Evolutionary conservation across 2,888 invertebrate genomes (phyloP).

Genomic region (Rutpela maculata): DNA sequence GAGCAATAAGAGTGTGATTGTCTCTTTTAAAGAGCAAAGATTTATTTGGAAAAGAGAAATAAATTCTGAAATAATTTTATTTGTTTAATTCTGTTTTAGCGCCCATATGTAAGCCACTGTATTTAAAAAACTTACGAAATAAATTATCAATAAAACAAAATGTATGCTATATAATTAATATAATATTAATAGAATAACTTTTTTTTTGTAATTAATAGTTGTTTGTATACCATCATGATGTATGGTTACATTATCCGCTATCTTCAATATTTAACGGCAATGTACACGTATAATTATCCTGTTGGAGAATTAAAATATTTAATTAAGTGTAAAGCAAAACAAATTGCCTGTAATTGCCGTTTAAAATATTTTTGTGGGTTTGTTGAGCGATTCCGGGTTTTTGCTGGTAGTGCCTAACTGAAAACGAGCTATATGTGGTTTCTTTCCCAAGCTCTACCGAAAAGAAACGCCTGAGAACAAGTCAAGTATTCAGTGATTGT

Average conservation of each 20-base stretch:
- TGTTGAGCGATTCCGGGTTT: constrained; percentile 59
- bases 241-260: not conserved
- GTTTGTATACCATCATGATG: not conserved
- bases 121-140: not conserved
- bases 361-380: constrained; percentile 59
- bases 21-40: too few species aligned
- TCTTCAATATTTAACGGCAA: constrained; percentile 20
- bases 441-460: constrained; percentile 59
- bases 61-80: too few species aligned
- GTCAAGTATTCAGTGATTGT: constrained; percentile 70
- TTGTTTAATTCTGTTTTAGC: too few species aligned
- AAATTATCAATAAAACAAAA: not conserved
- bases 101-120: too few species aligned
- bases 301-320: constrained; percentile 62
- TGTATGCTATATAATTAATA: not conserved
- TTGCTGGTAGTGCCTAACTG: constrained; percentile 53
- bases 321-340: constrained; percentile 64
- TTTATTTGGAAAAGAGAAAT: too few species aligned
- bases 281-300: constrained; percentile 48
- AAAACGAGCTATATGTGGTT: constrained; percentile 55
- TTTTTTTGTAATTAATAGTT: not conserved
- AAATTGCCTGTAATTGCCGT: constrained; percentile 62
- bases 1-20: too few species aligned
- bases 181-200: not conserved
- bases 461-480: constrained; percentile 61